Evolutionary conservation across 2,797 vertebrate genomes (phyloP), one percentile per base, ranked within the genome.

Genomic region (Psittacula echo): DNA sequence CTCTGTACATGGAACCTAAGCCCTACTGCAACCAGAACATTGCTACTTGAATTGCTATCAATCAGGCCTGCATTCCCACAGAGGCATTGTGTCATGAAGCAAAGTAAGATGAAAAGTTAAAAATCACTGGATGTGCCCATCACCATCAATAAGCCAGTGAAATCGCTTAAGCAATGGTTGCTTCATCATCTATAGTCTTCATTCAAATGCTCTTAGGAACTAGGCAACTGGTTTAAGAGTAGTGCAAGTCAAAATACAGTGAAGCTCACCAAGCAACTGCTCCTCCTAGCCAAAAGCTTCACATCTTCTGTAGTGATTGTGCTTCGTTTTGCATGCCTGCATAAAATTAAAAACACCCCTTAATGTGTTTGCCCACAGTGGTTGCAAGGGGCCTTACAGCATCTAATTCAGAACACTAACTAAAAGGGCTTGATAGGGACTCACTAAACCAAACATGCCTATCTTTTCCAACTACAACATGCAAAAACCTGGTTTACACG

Each of bases 251-350:
- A 92, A 85, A 65, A 87, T 56, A 73, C 54, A 81, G 78, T 26
- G 27, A 87, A 80, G 93, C 97, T 98, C 97, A 99, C 99, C 98
- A 99, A 83, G 30, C 99, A 98, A 45, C 94, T 98, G 85, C 98
- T 99, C 93, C 99, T 98, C 61, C 99, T 98, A 71, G 98, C 98
- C 86, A 98, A 89, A 22, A 99, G 99, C 96, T 99, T 99, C 61
- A 99, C 99, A n/a, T 99, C 99, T 3, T 99, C 99, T 9, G 96
- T 64, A 75, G 97, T 98, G 73, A 99, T 90, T 0, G 98, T 99
- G 92, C 97, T 98, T 98, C 99, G 98, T 95, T 99, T 99, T 8
- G 98, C 99, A 68, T 99, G 99, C 91, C 99, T 99, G 87, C 26
- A 67, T 24, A 75, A 87, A 95, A 66, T 54, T 67, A 47, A 94